Evolutionary conservation across 2,113 vertebrate species (phyloP).

Genomic region (Pygathrix nemaeus): DNA sequence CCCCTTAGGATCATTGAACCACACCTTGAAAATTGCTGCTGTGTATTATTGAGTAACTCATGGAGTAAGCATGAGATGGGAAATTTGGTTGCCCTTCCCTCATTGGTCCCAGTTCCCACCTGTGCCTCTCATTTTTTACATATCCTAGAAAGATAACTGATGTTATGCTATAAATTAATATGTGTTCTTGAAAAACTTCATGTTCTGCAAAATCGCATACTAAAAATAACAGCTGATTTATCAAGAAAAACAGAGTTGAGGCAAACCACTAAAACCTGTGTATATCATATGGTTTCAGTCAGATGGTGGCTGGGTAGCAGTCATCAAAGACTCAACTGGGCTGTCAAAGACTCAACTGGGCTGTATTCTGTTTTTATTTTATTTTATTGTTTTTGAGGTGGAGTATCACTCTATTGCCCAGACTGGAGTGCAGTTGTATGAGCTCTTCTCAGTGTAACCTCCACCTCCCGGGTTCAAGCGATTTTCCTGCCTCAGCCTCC

Average conservation of each 20-base stretch:
- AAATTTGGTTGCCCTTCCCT: not conserved
- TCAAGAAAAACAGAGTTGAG: not conserved
- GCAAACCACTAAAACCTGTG: not conserved
- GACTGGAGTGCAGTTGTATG: too few relatives aligned
- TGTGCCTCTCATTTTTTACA: not conserved
- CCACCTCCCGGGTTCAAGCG: too few relatives aligned
- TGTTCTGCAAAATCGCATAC: not conserved
- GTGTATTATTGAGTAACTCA: not conserved
- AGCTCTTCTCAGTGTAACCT: too few relatives aligned
- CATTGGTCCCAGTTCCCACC: not conserved
- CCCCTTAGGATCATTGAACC: not conserved
- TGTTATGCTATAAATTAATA: not conserved
- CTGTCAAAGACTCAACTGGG: not conserved
- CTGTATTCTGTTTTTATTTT: too few relatives aligned
- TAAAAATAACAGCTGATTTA: not conserved
- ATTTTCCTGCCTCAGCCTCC: too few relatives aligned
- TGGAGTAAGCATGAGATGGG: not conserved
- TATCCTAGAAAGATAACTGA: not conserved
- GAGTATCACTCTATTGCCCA: too few relatives aligned
- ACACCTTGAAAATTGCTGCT: not conserved
- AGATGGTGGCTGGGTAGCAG: not conserved
- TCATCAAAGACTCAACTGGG: not conserved
- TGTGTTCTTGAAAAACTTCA: not conserved
- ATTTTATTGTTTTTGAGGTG: too few relatives aligned
- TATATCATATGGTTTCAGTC: not conserved